Percentiles rank a stretch among this genome's conserved stretches.
Evolutionary conservation across 2,113 vertebrate species (phyloP).

Genomic region (Phaetusa simplex): DNA sequence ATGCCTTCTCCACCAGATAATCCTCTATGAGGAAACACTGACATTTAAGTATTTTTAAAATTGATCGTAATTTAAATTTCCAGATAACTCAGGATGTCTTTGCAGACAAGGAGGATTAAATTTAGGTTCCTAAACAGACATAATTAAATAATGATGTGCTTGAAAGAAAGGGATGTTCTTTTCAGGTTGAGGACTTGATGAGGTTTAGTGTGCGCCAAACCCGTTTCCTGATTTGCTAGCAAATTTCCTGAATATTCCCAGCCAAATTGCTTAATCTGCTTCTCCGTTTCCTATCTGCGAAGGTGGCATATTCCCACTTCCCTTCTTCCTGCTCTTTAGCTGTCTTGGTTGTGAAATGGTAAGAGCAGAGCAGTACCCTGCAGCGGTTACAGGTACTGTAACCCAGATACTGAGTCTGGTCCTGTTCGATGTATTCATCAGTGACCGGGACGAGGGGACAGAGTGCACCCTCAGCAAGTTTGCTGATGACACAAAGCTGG

Average conservation of each 20-base stretch:
- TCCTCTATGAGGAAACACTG: background rate
- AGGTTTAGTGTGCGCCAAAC: background rate
- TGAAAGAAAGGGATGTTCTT: background rate
- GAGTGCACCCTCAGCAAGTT: no score
- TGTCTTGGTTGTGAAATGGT: background rate
- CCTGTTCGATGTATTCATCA: no score
- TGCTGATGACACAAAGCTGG: no score
- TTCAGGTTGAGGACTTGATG: background rate
- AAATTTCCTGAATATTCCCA: constrained; percentile 19
- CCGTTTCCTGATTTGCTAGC: background rate
- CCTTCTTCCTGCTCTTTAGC: background rate
- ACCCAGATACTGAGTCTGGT: no score
- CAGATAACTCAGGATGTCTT: background rate
- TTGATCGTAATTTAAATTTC: background rate
- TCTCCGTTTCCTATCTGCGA: background rate
- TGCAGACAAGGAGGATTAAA: background rate
- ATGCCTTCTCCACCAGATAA: background rate
- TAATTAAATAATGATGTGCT: background rate
- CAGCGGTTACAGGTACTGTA: background rate
- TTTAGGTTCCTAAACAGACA: background rate
- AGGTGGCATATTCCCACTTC: background rate
- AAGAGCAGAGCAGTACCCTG: background rate
- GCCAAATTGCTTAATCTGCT: background rate
- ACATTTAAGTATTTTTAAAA: background rate
- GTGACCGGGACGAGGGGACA: no score